Base-by-base conservation (phyloP, 2,888 invertebrate genomes). In the Leuctra nigra region DNA sequence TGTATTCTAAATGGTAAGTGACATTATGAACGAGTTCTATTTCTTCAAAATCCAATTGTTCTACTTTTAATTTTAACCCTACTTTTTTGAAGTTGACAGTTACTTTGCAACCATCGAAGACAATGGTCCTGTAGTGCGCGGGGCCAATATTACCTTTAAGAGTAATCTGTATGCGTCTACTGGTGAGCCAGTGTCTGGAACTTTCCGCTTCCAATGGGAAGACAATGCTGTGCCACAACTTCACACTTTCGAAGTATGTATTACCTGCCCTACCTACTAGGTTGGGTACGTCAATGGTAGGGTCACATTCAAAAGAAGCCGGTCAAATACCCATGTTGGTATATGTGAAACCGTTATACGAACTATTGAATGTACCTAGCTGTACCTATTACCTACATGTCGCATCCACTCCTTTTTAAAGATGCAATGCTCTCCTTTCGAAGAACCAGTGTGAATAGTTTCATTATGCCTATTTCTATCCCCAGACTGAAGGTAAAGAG, bases 51-150 rank as follows among this genome's bases (percentile, higher is more conserved):
- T n/a, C n/a, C n/a, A n/a, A n/a, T n/a, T n/a, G n/a, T n/a, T n/a
- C n/a, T n/a, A n/a, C n/a, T n/a, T n/a, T n/a, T n/a, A n/a, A n/a
- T n/a, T n/a, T n/a, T n/a, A n/a, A n/a, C n/a, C n/a, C n/a, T n/a
- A n/a, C n/a, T n/a, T 16, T 39, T 4, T 39, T 47, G 24, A 18
- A 50, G 50, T 50, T 29, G 33, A 29, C 22, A 33, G 65, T 39
- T 75, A 73, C 62, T 58, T 67, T 62, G 74, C 86, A 46, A 70
- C 72, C 55, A 68, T 89, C 61, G 72, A 73, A 11, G 78, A 78
- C 61, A 78, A 85, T 70, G 82, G 83, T 7, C 84, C 86, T 47
- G 80, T 83, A n/a, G 82, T 89, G 14, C 72, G 80, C 54, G 91
- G 89, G 20, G 83, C 84, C 3, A 82, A 79, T 53, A 77, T 89